Evolutionary conservation across 2,888 invertebrate species (phyloP).

Genomic region (Lysandra bellargus): DNA sequence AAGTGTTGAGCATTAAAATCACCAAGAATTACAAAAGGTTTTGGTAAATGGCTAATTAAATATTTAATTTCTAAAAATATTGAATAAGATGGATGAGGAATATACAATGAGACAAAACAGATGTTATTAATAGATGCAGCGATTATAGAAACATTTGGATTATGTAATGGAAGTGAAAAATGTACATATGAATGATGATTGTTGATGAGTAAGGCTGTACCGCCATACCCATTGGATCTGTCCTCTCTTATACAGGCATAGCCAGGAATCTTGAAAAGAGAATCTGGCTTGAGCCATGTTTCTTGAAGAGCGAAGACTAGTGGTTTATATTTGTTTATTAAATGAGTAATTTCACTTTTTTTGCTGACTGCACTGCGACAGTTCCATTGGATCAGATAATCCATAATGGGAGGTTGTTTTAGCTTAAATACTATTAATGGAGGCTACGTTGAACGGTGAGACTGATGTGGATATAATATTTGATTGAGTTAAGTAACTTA

Average conservation of each 20-base stretch:
- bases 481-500: too few species aligned
- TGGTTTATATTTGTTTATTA: too few species aligned
- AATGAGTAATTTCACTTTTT: too few species aligned
- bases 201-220: not conserved
- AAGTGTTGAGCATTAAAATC: not conserved
- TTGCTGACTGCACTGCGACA: too few species aligned
- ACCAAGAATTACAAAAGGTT: not conserved
- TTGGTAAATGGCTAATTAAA: not conserved
- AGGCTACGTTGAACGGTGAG: not conserved
- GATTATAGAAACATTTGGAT: too few species aligned
- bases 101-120: constrained; percentile 13
- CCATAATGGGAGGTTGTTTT: not conserved
- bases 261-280: not conserved
- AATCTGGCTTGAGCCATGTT: not conserved
- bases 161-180: too few species aligned
- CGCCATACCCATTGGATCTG: too few species aligned
- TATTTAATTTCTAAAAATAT: constrained; percentile 14
- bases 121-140: not conserved
- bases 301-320: too few species aligned
- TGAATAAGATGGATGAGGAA: not conserved
- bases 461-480: not conserved
- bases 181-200: too few species aligned
- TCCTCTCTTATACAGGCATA: not conserved
- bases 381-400: not conserved
- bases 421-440: not conserved